Base-by-base conservation (phyloP, 2,113 vertebrate species). In the Ploceus nigricollis region DNA sequence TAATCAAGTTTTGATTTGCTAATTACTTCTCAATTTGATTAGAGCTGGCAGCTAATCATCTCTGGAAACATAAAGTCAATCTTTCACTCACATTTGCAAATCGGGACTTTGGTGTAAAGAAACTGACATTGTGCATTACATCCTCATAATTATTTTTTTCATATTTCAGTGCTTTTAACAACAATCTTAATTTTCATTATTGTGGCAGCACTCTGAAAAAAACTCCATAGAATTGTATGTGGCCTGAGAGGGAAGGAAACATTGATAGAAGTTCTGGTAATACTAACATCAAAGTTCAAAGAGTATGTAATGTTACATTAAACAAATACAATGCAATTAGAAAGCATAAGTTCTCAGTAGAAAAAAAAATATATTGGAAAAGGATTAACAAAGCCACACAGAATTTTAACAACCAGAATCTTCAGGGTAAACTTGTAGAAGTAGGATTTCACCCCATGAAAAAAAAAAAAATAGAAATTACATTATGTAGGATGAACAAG, bases 1-100 rank as follows among this genome's bases (percentile, higher is more conserved):
- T 98, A 98, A 98, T 98, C 98, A 98, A 98, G 98, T 98, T 98
- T 98, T 98, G 98, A 98, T 98, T 98, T 98, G 94, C 95, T 98
- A 98, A 98, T 98, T 98, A 98, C 98, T 98, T 98, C 97, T 98
- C 98, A 98, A 98, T 98, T 98, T 98, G 98, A 98, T 98, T 98
- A 98, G 92, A 97, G 96, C 94, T 98, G 98, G 97, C 98, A 98
- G 98, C 96, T 98, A 98, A 98, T 98, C 98, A 98, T 98, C 95
- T 96, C 94, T 97, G 85, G 89, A 98, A 98, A 98, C 92, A 63
- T 97, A 98, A 98, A 98, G 98, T 97, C 97, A 98, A 97, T 98
- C 97, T 98, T 97, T 97, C 97, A 98, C 92, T 98, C 97, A 97
- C 63, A 98, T 97, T 98, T 98, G 94, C 92, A 98, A 98, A 98